A percentile compares a stretch with the other conserved stretches of the same genome.
phyloP scores from a whole-genome alignment of 2,797 vertebrate species.

The Poeciliopsis presidionis region DNA sequence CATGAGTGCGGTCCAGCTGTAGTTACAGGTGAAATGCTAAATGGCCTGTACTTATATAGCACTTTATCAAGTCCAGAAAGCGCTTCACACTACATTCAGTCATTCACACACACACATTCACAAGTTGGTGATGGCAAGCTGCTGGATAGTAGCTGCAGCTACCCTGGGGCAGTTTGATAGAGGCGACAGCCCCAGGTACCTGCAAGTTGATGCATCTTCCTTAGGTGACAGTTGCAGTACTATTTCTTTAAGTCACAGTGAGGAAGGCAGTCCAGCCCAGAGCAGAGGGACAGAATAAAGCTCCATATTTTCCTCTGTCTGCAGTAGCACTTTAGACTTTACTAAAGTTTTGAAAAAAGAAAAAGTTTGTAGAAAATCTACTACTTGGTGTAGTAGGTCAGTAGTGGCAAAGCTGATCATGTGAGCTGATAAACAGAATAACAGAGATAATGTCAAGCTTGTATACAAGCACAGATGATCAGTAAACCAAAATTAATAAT shows the following conservation, averaged over 20 bases:
- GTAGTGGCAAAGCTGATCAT: constrained; percentile 47
- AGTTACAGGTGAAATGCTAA: background rate
- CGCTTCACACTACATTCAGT: no score
- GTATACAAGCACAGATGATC: constrained; percentile 46
- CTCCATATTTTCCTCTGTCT: background rate
- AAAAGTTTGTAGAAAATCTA: constrained; percentile 1
- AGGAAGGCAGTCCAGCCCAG: background rate
- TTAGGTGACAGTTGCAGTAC: background rate
- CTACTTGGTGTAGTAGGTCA: constrained; percentile 40
- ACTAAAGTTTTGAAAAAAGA: background rate
- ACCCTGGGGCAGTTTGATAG: background rate
- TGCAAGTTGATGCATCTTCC: background rate
- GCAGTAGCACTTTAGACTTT: background rate
- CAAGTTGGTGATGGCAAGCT: no score
- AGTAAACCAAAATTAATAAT: constrained; percentile 46
- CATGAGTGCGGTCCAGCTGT: background rate
- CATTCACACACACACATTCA: no score
- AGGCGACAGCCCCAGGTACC: background rate
- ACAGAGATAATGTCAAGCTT: constrained; percentile 40
- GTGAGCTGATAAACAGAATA: constrained; percentile 36
- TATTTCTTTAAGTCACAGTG: constrained; percentile 1
- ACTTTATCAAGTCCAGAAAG: background rate
- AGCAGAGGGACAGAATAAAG: background rate
- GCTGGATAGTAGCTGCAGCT: no score
- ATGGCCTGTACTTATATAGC: no score